These are phyloP conservation scores for Gyrodactylus salaris DNA, from an alignment of 1,140 invertebrate genomes.

Conservation along the genomic window DNA sequence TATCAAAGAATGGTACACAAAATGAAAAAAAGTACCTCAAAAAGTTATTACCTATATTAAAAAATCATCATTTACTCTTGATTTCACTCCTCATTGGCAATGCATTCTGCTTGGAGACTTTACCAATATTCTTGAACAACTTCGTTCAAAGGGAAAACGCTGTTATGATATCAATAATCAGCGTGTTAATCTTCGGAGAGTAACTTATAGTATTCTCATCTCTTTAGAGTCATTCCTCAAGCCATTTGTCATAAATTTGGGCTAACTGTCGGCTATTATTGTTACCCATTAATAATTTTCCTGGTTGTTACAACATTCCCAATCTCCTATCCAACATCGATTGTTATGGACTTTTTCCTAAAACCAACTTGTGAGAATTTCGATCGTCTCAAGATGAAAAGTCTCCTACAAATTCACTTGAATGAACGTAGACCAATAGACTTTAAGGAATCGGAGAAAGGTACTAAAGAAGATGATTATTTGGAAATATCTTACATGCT, in stretches of 20 bases:
- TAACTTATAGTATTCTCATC: slow-evolving; percentile 11
- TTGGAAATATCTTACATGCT: too few relatives aligned
- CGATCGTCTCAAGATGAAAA: too few relatives aligned
- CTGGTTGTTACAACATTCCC: too few relatives aligned
- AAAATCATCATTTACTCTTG: slow-evolving; percentile 15
- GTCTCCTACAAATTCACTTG: too few relatives aligned
- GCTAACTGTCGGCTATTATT: slow-evolving; percentile 15
- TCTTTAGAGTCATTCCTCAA: slow-evolving; percentile 11
- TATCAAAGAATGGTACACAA: slow-evolving; percentile 14
- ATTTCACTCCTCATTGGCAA: slow-evolving; percentile 17
- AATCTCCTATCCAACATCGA: too few relatives aligned
- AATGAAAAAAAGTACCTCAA: slow-evolving; percentile 14
- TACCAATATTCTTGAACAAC: slow-evolving; percentile 18
- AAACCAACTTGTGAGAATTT: too few relatives aligned
- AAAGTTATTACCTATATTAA: slow-evolving; percentile 15
- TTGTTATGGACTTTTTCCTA: too few relatives aligned
- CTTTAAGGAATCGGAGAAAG: too few relatives aligned
- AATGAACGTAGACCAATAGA: too few relatives aligned
- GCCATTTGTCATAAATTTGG: slow-evolving; percentile 16
- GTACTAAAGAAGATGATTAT: too few relatives aligned
- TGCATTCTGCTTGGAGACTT: slow-evolving; percentile 17
- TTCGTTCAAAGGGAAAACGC: slow-evolving; percentile 16
- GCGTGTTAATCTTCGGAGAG: slow-evolving; percentile 20
- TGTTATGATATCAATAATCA: slow-evolving; percentile 16
- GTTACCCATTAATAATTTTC: too few relatives aligned